These are phyloP conservation scores for Monopterus albus DNA, from an alignment of 2,113 vertebrate genomes.

Conservation along the genomic window DNA sequence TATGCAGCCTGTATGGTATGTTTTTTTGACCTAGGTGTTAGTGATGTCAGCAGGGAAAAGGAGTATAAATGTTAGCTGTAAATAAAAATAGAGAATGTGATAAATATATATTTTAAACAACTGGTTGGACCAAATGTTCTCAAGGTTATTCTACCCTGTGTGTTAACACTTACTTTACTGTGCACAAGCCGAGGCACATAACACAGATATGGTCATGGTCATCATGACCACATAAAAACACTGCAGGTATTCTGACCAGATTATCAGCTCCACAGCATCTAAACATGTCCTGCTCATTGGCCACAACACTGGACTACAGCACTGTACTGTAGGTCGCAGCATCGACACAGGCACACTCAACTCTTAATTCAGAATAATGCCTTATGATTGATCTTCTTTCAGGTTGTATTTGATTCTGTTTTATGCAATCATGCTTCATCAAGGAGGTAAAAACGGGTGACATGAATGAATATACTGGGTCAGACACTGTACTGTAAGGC, in stretches of 20 bases:
- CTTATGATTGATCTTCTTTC: too few relatives aligned
- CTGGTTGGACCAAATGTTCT: not conserved
- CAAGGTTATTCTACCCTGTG: conserved; percentile 15
- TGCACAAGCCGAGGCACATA: conserved; percentile 1
- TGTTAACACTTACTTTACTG: not conserved
- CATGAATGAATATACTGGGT: too few relatives aligned
- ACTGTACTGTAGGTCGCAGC: not conserved
- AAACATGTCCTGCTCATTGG: conserved; percentile 1
- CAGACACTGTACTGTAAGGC: not conserved
- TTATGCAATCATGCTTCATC: not conserved
- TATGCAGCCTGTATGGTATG: too few relatives aligned
- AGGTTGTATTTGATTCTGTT: not conserved
- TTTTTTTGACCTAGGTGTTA: too few relatives aligned
- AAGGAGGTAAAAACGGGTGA: too few relatives aligned
- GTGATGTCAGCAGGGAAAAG: too few relatives aligned
- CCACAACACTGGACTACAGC: not conserved
- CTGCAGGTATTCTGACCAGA: not conserved
- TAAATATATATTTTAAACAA: not conserved
- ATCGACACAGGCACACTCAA: not conserved
- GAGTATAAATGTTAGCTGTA: too few relatives aligned
- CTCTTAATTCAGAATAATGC: not conserved
- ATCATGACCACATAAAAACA: conserved; percentile 7
- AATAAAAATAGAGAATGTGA: not conserved
- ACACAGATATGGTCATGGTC: conserved; percentile 31
- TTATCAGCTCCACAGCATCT: conserved; percentile 30